Percentiles rank a stretch among this genome's conserved stretches.
phyloP scores from a whole-genome alignment of 2,113 vertebrate species.

The Cyanoramphus novaezelandiae region DNA sequence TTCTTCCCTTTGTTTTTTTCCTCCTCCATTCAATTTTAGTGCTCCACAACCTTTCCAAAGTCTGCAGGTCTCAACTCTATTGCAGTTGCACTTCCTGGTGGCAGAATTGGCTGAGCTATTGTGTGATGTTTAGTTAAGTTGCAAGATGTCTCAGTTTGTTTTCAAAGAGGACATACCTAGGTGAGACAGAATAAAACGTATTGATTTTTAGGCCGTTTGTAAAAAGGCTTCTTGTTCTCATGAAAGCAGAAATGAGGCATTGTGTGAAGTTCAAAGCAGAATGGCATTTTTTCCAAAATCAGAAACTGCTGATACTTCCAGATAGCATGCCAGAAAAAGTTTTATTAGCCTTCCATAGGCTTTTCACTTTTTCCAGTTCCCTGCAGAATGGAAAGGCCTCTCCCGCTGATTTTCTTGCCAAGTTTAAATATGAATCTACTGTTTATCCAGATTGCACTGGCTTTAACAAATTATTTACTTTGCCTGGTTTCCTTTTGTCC shows the following conservation, averaged over 20 bases:
- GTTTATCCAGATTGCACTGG: slow-evolving; percentile 21
- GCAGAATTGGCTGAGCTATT: not conserved
- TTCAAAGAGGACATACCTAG: not conserved
- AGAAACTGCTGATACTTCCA: slow-evolving; percentile 8
- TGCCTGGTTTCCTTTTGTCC: slow-evolving; percentile 2
- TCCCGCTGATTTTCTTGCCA: slow-evolving; percentile 39
- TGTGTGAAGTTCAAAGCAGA: slow-evolving; percentile 49
- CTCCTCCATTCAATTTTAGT: not conserved
- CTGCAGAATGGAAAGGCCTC: not conserved
- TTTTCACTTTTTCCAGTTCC: slow-evolving; percentile 24
- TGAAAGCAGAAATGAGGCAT: slow-evolving; percentile 33
- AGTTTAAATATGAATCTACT: slow-evolving; percentile 36
- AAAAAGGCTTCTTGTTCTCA: slow-evolving; percentile 1
- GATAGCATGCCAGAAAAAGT: not conserved
- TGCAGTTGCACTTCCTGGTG: not conserved
- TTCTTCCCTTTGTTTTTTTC: slow-evolving; percentile 16
- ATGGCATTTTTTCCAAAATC: not conserved
- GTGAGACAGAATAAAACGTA: not conserved
- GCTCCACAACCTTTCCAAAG: not conserved
- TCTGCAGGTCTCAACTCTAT: not conserved
- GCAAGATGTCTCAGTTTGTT: slow-evolving; percentile 8
- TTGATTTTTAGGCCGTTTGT: slow-evolving; percentile 8
- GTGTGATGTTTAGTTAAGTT: not conserved
- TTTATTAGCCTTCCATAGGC: slow-evolving; percentile 17
- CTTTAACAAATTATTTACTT: slow-evolving; percentile 9